Base-by-base conservation (phyloP, 2,888 invertebrate genomes). In the Rugalucina vietnamica region DNA sequence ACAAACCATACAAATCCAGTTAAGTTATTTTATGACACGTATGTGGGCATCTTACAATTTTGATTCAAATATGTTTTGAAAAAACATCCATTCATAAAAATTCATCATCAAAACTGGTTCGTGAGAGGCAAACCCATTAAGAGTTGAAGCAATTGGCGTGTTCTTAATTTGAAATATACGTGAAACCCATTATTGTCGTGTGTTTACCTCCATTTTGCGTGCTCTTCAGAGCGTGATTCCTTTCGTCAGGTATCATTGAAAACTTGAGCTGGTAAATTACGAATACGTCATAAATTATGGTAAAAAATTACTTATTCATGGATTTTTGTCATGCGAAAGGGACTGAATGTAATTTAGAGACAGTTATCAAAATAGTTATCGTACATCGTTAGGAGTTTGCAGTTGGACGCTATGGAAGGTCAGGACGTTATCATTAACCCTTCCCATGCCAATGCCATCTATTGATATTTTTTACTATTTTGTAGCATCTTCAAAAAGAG, bases 211-310 rank as follows among this genome's bases (percentile, higher is more conserved):
- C 10, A 34, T 65, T 65, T 65, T 65, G 8, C 34, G 29, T 34
- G 65, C 65, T 65, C 65, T 32, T 24, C 34, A 14, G 34, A 65
- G 29, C 65, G 34, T 65, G 65, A 65, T 65, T 65, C 65, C 65
- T 65, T 65, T 65, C 24, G 8, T 10, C 65, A 65, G 65, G 65
- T 65, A 65, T 32, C 65, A 65, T 65, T 65, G 65, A 65, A 65
- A 65, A 65, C 65, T 65, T 32, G 34, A 21, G 29, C 34, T 65
- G 65, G 32, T 21, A 65, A 32, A 10, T 65, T 65, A 65, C 4
- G 34, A 18, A 34, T 65, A 65, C 65, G 65, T 65, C 65, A 65
- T 65, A 65, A 65, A 65, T 65, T 65, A 65, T 34, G 34, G 65
- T 65, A 65, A 12, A 2, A 34, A 65, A 65, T 24, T 34, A 34